Percentiles rank a stretch among this genome's conserved stretches.
Evolutionary conservation across 2,797 vertebrate genomes (phyloP).

Genomic region (Pampus argenteus): DNA sequence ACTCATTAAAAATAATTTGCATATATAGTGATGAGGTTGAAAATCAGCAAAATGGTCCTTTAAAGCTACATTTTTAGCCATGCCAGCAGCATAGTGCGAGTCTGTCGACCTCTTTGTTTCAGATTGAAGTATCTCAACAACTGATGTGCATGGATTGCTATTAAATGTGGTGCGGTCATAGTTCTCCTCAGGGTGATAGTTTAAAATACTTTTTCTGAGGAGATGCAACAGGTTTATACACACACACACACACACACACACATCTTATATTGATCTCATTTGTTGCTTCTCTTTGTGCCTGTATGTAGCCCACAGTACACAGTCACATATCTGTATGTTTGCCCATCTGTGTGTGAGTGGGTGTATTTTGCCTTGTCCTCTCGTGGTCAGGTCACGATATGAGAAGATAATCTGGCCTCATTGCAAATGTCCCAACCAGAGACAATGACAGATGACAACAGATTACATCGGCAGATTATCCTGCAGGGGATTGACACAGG

Average conservation of each 20-base stretch:
- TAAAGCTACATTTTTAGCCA: too few relatives aligned
- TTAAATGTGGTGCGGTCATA: too few relatives aligned
- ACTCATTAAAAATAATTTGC: too few relatives aligned
- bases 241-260: neutral
- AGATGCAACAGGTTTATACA: neutral
- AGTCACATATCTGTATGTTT: conserved; percentile 8
- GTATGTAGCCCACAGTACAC: neutral
- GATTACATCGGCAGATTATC: conserved; percentile 83
- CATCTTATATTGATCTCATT: too few relatives aligned
- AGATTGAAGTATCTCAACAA: too few relatives aligned
- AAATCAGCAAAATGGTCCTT: too few relatives aligned
- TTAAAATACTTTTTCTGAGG: too few relatives aligned
- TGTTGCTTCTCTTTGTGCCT: neutral
- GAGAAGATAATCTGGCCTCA: conserved; percentile 79
- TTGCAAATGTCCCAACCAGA: conserved; percentile 75
- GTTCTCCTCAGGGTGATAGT: too few relatives aligned
- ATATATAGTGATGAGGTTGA: too few relatives aligned
- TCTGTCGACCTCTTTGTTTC: too few relatives aligned
- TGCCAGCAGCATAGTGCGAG: too few relatives aligned
- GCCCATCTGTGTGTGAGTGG: conserved; percentile 60
- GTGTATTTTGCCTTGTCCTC: conserved; percentile 65
- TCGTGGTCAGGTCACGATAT: conserved; percentile 68
- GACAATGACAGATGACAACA: conserved; percentile 84
- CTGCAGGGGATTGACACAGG: conserved; percentile 37
- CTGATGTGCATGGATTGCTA: too few relatives aligned